Base-by-base conservation (phyloP, 2,888 invertebrate genomes). In the Drosophila subsilvestris region DNA sequence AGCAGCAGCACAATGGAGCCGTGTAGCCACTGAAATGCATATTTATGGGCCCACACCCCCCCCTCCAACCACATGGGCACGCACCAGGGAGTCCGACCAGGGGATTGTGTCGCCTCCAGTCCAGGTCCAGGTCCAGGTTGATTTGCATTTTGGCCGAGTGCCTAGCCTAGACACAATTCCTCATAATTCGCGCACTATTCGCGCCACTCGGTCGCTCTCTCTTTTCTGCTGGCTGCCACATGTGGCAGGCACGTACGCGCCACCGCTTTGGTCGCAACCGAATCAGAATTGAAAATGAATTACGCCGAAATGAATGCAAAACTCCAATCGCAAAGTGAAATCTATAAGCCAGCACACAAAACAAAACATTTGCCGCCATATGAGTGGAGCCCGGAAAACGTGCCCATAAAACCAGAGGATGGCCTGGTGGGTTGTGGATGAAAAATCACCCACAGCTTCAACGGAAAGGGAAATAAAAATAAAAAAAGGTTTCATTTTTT, bases 221-320 rank as follows among this genome's bases (percentile, higher is more conserved):
- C 53, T 56, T 51, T 51, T 5, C 25, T 25, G 25, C 25, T 25
- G 25, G 25, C 25, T 74, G 62, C 44, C 56, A 53, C 73, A 63
- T 58, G 48, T 53, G 59, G 63, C 57, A 63, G 76, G 1, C 87
- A 79, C 78, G 89, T 85, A 85, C 69, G 67, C 68, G 68, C 70
- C 69, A 59, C 53, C n/a, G n/a, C n/a, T n/a, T n/a, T n/a, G n/a
- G n/a, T n/a, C 68, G 68, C 70, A 67, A 59, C 53, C 43, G 73
- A 78, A 69, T 74, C 78, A 74, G 86, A 79, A 88, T 88, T 75
- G 75, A 88, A 83, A 86, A 84, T 86, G 72, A 88, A 80, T 75
- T 79, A 63, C 68, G 59, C 55, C 72, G 76, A 75, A 84, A 83
- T 69, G 62, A 75, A 80, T 86, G 81, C 79, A 88, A 80, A 84